phyloP scores from a whole-genome alignment of 1,140 invertebrate species.

The Dolichoris vasculosae region DNA sequence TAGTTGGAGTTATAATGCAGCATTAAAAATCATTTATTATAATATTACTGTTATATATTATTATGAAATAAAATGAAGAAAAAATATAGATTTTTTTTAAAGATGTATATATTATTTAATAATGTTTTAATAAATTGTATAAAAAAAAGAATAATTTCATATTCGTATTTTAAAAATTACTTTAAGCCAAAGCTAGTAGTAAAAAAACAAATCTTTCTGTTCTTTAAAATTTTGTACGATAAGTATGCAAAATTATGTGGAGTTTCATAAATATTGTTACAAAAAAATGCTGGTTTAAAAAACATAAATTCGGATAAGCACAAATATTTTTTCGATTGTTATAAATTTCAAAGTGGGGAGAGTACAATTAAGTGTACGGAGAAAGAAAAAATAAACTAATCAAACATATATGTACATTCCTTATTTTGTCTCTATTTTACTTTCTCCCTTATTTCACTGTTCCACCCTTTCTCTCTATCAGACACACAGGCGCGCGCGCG shows the following conservation, averaged over 20 bases:
- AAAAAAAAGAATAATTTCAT: too few relatives aligned
- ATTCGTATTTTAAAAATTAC: neutral
- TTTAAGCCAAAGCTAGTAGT: neutral
- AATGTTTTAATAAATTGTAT: too few relatives aligned
- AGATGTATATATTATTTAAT: too few relatives aligned
- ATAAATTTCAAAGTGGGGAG: neutral
- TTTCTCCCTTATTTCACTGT: neutral
- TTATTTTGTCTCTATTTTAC: neutral
- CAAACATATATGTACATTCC: neutral
- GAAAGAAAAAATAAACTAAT: constrained; percentile 29
- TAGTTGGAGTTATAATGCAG: too few relatives aligned
- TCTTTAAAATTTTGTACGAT: neutral
- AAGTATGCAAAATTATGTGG: neutral
- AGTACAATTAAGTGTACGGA: constrained; percentile 6
- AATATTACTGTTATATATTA: too few relatives aligned
- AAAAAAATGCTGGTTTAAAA: neutral
- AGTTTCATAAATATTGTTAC: neutral
- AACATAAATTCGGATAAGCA: too few relatives aligned
- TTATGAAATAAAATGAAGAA: too few relatives aligned
- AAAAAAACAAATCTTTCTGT: neutral
- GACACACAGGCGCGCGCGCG: too few relatives aligned
- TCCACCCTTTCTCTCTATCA: constrained; percentile 26
- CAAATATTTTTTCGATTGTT: neutral
- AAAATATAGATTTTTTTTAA: too few relatives aligned
- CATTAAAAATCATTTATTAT: too few relatives aligned